phyloP scores from a whole-genome alignment of 1,140 invertebrate genomes.

The Portunus trituberculatus region DNA sequence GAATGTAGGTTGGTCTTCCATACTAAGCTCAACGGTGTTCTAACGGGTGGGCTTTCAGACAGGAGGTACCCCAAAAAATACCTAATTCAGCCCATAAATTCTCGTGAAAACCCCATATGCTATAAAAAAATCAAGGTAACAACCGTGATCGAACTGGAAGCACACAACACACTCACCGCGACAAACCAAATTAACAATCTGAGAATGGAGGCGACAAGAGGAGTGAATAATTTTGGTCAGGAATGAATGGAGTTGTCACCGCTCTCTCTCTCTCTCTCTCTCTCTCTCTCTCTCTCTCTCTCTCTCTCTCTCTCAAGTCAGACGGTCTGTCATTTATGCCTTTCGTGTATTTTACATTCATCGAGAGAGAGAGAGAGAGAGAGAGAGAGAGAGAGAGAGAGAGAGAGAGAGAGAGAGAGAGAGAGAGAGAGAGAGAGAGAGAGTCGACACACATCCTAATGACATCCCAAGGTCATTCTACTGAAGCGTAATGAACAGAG shows the following conservation, averaged over 20 bases:
- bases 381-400: no score
- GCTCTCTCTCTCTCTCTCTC: not conserved
- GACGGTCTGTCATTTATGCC: not conserved
- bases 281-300: not conserved
- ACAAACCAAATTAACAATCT: no score
- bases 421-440: not conserved
- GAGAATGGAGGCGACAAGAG: not conserved
- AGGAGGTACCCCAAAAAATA: no score
- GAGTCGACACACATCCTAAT: not conserved
- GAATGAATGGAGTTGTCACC: not conserved
- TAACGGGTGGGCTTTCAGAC: no score
- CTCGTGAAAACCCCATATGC: no score
- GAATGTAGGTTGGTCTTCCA: no score
- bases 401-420: not conserved
- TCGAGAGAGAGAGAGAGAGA: not conserved
- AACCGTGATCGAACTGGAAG: no score
- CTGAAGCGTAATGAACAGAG: not conserved
- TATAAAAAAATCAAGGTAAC: no score
- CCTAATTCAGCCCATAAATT: no score
- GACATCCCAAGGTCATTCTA: not conserved
- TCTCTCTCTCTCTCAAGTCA: not conserved
- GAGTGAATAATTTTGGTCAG: not conserved
- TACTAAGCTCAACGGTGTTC: no score
- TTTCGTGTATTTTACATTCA: not conserved
- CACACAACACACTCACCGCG: no score